These are phyloP conservation scores for Spilosoma lubricipeda DNA, from an alignment of 2,888 invertebrate genomes.

Conservation along the genomic window DNA sequence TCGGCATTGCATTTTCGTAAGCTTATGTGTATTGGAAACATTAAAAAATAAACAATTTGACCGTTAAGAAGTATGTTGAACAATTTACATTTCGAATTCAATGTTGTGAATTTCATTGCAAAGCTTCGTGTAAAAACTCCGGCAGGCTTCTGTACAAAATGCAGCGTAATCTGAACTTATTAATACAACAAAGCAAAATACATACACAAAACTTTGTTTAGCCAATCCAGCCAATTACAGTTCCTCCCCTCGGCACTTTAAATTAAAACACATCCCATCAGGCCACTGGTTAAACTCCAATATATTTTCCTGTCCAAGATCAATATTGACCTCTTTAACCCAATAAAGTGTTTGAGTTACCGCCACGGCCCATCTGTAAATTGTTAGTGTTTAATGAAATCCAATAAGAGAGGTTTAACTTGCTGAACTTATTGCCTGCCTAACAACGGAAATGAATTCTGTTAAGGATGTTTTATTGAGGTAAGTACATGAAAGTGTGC, in stretches of 20 bases:
- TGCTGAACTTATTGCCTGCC: constrained; percentile 33
- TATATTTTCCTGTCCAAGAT: constrained; percentile 22
- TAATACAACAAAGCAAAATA: background rate
- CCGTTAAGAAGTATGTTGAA: too few species aligned
- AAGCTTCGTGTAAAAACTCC: background rate
- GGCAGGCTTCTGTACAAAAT: background rate
- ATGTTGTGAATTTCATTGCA: too few species aligned
- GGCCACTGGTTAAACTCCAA: constrained; percentile 14
- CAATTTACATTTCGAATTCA: too few species aligned
- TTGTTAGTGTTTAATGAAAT: constrained; percentile 53
- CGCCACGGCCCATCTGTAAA: constrained; percentile 44
- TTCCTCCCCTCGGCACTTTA: background rate
- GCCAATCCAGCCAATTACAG: background rate
- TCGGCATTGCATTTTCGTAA: too few species aligned
- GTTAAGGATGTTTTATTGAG: constrained; percentile 23
- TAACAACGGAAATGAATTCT: constrained; percentile 33
- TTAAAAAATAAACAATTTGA: too few species aligned
- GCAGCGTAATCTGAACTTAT: background rate
- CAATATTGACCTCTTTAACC: constrained; percentile 46
- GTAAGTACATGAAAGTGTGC: constrained; percentile 27
- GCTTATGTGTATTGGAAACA: too few species aligned
- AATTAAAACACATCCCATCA: constrained; percentile 18
- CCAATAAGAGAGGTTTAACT: constrained; percentile 44
- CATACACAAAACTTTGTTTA: background rate
- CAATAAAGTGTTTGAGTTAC: constrained; percentile 51